Percentiles rank a stretch among this genome's conserved stretches.
Evolutionary conservation across 2,888 invertebrate genomes (phyloP).

Genomic region (Gibbula magus): DNA sequence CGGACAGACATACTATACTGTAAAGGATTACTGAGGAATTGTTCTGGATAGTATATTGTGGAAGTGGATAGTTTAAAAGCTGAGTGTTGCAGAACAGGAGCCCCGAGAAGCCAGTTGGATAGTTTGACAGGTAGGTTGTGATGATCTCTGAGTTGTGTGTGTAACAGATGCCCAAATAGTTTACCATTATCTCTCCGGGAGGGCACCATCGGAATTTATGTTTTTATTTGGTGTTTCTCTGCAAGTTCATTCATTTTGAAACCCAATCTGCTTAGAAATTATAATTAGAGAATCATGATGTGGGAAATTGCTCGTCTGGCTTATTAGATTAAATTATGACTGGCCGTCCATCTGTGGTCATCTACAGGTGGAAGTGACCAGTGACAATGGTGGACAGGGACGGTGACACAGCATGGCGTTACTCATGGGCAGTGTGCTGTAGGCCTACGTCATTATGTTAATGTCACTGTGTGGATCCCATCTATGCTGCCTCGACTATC

Average conservation of each 20-base stretch:
- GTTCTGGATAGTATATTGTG: not conserved
- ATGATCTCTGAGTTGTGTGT: not conserved
- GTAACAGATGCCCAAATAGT: not conserved
- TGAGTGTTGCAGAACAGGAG: not conserved
- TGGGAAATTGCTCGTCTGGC: too few species aligned
- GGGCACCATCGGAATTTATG: not conserved
- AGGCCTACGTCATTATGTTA: slow-evolving; percentile 12
- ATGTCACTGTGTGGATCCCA: slow-evolving; percentile 7
- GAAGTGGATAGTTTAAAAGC: not conserved
- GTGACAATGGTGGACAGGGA: not conserved
- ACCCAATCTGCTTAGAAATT: not conserved
- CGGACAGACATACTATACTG: not conserved
- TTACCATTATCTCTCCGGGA: not conserved
- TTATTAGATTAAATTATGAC: too few species aligned
- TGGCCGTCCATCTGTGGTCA: not conserved
- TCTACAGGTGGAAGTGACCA: not conserved
- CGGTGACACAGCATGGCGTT: slow-evolving; percentile 19
- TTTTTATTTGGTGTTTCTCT: not conserved
- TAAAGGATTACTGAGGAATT: not conserved
- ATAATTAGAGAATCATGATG: slow-evolving; percentile 3
- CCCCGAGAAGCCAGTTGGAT: not conserved
- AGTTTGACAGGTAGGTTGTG: slow-evolving; percentile 7
- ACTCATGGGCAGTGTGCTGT: not conserved
- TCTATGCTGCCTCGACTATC: not conserved
- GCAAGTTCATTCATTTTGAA: not conserved